Conservation (phyloP, 2,797 vertebrate species). For the Muscicapa striata region DNA sequence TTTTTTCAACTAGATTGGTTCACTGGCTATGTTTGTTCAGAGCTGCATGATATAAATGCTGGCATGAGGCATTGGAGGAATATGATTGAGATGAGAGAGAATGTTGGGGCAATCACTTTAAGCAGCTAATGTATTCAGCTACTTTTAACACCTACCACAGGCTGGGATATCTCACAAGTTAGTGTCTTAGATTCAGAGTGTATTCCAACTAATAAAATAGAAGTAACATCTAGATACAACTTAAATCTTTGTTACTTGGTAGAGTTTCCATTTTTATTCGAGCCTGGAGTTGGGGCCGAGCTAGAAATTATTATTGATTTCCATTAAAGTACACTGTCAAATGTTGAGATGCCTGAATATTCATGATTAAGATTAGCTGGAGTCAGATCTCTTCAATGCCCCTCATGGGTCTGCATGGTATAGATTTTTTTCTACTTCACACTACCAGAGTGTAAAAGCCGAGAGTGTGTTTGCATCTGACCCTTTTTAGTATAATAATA, state of each 20-base stretch:
- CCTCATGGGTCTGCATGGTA: neutral
- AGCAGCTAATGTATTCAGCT: neutral
- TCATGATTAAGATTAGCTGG: neutral
- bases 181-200: neutral
- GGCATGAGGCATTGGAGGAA: neutral
- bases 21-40: neutral
- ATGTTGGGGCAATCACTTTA: neutral
- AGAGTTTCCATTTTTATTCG: neutral
- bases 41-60: neutral
- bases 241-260: neutral
- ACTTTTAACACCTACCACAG: neutral
- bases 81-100: neutral
- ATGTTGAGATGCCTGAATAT: neutral
- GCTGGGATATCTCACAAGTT: neutral
- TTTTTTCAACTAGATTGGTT: neutral
- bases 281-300: neutral
- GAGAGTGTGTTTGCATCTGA: constrained; percentile 41
- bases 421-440: neutral
- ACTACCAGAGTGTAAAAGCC: constrained; percentile 4
- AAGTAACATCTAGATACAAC: neutral
- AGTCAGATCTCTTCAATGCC: neutral
- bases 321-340: neutral
- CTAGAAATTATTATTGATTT: neutral
- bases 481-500: constrained; percentile 71
- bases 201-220: neutral